These are phyloP conservation scores for Chaetops frenatus DNA, from an alignment of 2,113 vertebrate species.

Conservation along the genomic window DNA sequence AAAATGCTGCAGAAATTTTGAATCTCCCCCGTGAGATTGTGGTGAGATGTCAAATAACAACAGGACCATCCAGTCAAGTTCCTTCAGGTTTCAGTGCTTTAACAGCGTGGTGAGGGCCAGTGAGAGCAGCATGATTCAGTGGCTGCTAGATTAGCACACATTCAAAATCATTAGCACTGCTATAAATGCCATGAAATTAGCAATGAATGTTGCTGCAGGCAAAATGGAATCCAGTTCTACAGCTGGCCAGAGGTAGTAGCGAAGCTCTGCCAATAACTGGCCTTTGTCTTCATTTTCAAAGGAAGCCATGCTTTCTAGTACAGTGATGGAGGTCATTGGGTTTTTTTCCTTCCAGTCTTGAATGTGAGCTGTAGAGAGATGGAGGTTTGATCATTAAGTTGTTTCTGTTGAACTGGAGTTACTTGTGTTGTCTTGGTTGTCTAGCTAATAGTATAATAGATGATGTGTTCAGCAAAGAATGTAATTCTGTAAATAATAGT, in stretches of 20 bases:
- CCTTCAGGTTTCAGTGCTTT: neutral
- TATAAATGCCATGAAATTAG: neutral
- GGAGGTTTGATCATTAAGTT: neutral
- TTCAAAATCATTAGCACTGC: neutral
- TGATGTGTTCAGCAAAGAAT: neutral
- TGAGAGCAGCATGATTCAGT: neutral
- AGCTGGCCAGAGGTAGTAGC: neutral
- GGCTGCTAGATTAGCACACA: neutral
- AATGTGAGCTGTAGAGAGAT: neutral
- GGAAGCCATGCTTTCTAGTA: neutral
- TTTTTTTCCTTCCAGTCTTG: accelerated
- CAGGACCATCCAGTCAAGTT: neutral
- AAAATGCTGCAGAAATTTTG: neutral
- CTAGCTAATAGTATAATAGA: neutral
- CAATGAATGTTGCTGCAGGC: neutral
- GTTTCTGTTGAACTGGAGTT: neutral
- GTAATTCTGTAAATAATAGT: neutral
- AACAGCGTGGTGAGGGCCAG: accelerated
- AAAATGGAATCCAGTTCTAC: neutral
- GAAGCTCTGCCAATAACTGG: neutral
- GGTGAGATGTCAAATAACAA: neutral
- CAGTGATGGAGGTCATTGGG: accelerated
- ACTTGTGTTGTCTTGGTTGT: neutral
- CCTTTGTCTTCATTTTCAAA: neutral
- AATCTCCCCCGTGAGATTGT: neutral